These are phyloP conservation scores for Drosophila rhopaloa DNA, from an alignment of 1,140 invertebrate genomes.

Conservation along the genomic window DNA sequence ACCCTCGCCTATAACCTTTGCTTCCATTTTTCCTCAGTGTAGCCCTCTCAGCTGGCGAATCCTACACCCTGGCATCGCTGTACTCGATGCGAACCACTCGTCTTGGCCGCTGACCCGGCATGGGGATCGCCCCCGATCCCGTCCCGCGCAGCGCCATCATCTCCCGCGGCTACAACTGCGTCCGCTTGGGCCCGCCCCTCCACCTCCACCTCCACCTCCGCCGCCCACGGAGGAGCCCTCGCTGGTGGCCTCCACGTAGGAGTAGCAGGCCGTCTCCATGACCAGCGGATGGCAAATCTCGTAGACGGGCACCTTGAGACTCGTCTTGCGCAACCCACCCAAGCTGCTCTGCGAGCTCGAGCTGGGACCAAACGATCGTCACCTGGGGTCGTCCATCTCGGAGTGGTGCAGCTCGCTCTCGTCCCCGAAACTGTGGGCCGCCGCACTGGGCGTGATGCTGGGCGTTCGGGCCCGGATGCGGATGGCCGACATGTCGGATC, in stretches of 20 bases:
- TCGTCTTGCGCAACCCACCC: conserved; percentile 79
- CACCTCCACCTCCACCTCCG: neutral
- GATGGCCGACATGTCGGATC: conserved; percentile 89
- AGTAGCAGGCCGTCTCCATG: conserved; percentile 78
- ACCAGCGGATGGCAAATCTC: conserved; percentile 84
- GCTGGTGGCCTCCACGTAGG: conserved; percentile 62
- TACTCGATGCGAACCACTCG: conserved; percentile 74
- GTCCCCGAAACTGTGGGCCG: conserved; percentile 85
- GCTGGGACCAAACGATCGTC: conserved; percentile 85
- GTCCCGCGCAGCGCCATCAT: conserved; percentile 67
- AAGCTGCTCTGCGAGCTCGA: conserved; percentile 82
- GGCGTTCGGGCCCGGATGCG: conserved; percentile 85
- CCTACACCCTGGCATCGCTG: conserved; percentile 66
- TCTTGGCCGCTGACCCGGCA: conserved; percentile 57
- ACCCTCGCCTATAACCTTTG: too few species aligned
- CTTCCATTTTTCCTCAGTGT: conserved; percentile 5
- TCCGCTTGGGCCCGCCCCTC: conserved; percentile 49
- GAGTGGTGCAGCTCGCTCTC: conserved; percentile 86
- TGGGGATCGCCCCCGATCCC: conserved; percentile 31
- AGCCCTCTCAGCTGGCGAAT: neutral
- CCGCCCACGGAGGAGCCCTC: conserved; percentile 8
- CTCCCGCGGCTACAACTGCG: conserved; percentile 80
- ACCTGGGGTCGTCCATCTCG: conserved; percentile 86
- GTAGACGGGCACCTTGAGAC: conserved; percentile 78
- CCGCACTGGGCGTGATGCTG: conserved; percentile 85